phyloP scores from a whole-genome alignment of 2,113 vertebrate species.

The Tautogolabrus adspersus region DNA sequence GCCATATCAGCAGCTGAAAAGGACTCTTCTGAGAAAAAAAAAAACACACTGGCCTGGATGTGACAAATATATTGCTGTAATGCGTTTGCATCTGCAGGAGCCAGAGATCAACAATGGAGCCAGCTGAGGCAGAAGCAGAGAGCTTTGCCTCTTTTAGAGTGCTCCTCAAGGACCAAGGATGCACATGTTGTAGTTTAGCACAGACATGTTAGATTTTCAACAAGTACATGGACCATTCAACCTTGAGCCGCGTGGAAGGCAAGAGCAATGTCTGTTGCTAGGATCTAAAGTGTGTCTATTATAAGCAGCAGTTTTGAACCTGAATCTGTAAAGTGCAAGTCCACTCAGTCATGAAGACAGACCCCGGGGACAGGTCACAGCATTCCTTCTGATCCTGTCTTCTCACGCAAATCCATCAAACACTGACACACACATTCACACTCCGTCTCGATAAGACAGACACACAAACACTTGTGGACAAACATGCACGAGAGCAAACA shows the following conservation, averaged over 20 bases:
- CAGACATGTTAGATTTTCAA: slow-evolving; percentile 46
- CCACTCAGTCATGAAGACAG: slow-evolving; percentile 59
- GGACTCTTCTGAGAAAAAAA: slow-evolving; percentile 53
- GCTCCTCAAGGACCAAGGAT: slow-evolving; percentile 52
- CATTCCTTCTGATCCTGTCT: slow-evolving; percentile 14
- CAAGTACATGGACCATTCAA: slow-evolving; percentile 50
- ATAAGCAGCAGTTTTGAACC: slow-evolving; percentile 52
- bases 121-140: slow-evolving; percentile 50
- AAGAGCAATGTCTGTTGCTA: slow-evolving; percentile 26
- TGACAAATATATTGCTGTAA: slow-evolving; percentile 60
- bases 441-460: background rate
- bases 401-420: slow-evolving; percentile 33
- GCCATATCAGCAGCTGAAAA: slow-evolving; percentile 68
- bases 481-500: slow-evolving; percentile 7
- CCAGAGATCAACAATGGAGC: slow-evolving; percentile 65
- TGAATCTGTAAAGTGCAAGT: slow-evolving; percentile 66
- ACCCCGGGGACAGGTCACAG: slow-evolving; percentile 46
- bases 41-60: slow-evolving; percentile 56
- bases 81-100: slow-evolving; percentile 50
- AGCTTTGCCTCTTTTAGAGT: slow-evolving; percentile 50
- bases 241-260: slow-evolving; percentile 44
- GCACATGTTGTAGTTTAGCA: slow-evolving; percentile 55
- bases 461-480: slow-evolving; percentile 2
- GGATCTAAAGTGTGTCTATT: slow-evolving; percentile 63
- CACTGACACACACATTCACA: background rate